A percentile compares a stretch with the other conserved stretches of the same genome.
Conservation (phyloP, 2,797 vertebrate species). For the Gallinago nigripennis region DNA sequence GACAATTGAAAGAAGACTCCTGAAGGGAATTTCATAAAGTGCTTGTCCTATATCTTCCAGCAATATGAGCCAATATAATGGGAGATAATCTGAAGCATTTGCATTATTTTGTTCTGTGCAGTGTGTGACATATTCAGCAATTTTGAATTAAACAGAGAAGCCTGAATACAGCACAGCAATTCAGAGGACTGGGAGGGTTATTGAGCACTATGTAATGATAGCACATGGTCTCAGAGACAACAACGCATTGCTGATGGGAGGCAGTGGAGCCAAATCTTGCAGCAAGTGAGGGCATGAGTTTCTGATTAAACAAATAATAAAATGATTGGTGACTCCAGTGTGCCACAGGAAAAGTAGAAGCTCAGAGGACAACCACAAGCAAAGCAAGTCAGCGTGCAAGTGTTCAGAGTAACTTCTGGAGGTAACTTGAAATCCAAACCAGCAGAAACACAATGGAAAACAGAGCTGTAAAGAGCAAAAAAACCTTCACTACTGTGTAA, state of each 20-base stretch:
- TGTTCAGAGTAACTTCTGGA: not conserved
- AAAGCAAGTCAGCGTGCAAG: not conserved
- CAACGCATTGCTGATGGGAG: not conserved
- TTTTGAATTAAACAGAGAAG: not conserved
- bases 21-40: not conserved
- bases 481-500: not conserved
- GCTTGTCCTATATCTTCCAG: not conserved
- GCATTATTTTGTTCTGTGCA: not conserved
- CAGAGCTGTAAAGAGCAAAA: not conserved
- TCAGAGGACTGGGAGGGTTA: not conserved
- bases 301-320: not conserved
- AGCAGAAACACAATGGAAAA: not conserved
- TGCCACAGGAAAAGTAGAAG: not conserved
- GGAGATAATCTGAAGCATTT: not conserved
- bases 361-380: accelerated
- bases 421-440: not conserved
- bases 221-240: not conserved
- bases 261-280: not conserved
- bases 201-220: not conserved
- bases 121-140: not conserved
- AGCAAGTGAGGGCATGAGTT: not conserved
- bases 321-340: not conserved
- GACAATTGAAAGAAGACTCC: not conserved
- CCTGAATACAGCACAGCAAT: not conserved
- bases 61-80: not conserved